Evolutionary conservation across 2,888 invertebrate species (phyloP).

Genomic region (Anticlea derivata): DNA sequence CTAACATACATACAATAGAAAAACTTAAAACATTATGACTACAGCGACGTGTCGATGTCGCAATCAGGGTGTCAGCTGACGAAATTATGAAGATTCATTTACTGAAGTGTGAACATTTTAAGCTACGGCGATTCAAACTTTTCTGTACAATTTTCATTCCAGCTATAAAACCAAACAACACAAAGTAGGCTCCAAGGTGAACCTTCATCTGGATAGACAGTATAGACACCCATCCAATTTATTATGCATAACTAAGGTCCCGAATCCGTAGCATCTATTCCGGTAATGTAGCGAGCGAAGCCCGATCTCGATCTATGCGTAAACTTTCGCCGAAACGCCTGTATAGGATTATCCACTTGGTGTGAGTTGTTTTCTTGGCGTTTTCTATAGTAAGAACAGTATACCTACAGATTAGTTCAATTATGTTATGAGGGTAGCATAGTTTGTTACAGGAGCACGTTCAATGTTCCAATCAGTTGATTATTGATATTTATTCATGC

Average conservation of each 20-base stretch:
- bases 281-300: slow-evolving; percentile 26
- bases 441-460: too few species aligned
- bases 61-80: too few species aligned
- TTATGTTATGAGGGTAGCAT: too few species aligned
- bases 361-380: slow-evolving; percentile 16
- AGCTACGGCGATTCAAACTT: not conserved
- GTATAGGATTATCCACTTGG: slow-evolving; percentile 11
- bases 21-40: too few species aligned
- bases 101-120: not conserved
- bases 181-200: not conserved
- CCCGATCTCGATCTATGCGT: slow-evolving; percentile 25
- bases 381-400: too few species aligned
- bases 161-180: slow-evolving; percentile 4
- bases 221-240: slow-evolving; percentile 17
- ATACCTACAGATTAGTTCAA: too few species aligned
- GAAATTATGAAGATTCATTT: too few species aligned
- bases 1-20: too few species aligned
- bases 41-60: too few species aligned
- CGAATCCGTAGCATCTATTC: slow-evolving; percentile 29
- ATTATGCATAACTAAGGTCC: slow-evolving; percentile 28
- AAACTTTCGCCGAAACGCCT: slow-evolving; percentile 20
- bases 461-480: too few species aligned
- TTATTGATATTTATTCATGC: too few species aligned
- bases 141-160: not conserved
- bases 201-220: not conserved